Evolutionary conservation across 2,113 vertebrate species (phyloP).

Genomic region (Halichoeres trimaculatus): DNA sequence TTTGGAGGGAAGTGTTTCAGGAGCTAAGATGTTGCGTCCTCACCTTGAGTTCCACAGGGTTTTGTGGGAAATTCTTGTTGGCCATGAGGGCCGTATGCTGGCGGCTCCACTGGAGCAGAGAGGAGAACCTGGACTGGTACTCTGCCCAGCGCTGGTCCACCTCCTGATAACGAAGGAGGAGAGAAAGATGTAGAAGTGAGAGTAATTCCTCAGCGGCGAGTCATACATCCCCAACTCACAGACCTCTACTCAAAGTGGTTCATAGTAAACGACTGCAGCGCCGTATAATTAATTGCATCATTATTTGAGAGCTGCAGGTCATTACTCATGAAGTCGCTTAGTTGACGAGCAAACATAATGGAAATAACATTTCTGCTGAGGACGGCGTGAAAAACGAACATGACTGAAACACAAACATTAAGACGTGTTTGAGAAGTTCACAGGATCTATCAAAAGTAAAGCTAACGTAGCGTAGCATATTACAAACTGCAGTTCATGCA

Average conservation of each 20-base stretch:
- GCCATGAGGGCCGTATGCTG: slow-evolving; percentile 94
- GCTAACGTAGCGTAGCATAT: background rate
- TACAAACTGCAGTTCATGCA: background rate
- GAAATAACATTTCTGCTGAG: background rate
- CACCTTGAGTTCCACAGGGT: slow-evolving; percentile 98
- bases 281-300: slow-evolving; percentile 4
- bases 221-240: background rate
- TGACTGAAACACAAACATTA: background rate
- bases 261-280: background rate
- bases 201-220: background rate
- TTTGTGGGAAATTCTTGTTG: slow-evolving; percentile 96
- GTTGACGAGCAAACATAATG: background rate
- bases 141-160: slow-evolving; percentile 95
- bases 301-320: slow-evolving; percentile 10
- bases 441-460: background rate
- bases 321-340: background rate
- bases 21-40: background rate
- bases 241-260: background rate
- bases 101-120: slow-evolving; percentile 95
- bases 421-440: background rate
- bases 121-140: slow-evolving; percentile 91
- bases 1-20: slow-evolving; percentile 87
- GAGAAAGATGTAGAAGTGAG: background rate
- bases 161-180: slow-evolving; percentile 83
- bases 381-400: background rate